phyloP scores from a whole-genome alignment of 2,113 vertebrate genomes.

The Seriola quinqueradiata region DNA sequence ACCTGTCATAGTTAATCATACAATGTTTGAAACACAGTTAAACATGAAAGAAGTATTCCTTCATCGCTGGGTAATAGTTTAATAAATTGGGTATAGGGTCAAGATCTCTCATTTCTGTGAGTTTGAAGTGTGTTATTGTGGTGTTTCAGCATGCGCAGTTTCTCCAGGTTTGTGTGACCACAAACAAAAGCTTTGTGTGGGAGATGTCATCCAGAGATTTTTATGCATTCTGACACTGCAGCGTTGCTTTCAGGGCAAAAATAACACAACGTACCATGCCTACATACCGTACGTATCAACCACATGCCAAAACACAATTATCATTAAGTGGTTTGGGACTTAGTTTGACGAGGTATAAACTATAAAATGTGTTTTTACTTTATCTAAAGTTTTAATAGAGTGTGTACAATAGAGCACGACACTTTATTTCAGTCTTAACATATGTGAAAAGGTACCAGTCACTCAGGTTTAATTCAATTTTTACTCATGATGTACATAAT shows the following conservation, averaged over 20 bases:
- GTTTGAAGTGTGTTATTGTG: not conserved
- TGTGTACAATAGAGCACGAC: not conserved
- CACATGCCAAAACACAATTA: no score
- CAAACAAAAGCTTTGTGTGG: not conserved
- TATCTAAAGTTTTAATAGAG: not conserved
- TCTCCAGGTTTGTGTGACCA: not conserved
- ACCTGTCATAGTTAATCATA: not conserved
- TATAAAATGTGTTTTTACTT: not conserved
- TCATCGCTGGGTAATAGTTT: not conserved
- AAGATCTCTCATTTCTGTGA: no score
- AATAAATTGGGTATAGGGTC: not conserved
- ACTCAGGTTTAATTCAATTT: constrained; percentile 50
- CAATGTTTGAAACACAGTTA: not conserved
- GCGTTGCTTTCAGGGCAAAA: no score
- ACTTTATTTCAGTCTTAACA: not conserved
- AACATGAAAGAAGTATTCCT: not conserved
- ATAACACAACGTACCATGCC: no score
- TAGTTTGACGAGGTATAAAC: not conserved
- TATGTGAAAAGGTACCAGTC: constrained; percentile 42
- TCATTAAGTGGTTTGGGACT: no score
- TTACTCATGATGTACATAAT: constrained; percentile 67
- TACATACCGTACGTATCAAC: no score
- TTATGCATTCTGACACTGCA: not conserved
- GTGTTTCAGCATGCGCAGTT: not conserved
- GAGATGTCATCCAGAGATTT: not conserved